Conservation (phyloP, 2,113 vertebrate species). For the Cavia porcellus region DNA sequence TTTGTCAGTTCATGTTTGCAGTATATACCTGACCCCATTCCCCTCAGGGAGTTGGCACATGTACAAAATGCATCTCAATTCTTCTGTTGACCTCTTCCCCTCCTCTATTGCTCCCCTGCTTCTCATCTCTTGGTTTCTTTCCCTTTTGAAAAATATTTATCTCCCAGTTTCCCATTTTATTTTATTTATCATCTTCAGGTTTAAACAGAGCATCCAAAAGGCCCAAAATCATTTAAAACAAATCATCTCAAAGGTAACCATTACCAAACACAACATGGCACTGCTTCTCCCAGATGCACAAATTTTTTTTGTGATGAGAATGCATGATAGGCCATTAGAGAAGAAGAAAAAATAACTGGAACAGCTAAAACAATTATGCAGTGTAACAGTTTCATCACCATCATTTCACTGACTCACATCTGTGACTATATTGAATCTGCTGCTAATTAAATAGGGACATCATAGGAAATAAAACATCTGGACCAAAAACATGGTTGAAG, state of each 20-base stretch:
- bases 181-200: slow-evolving; percentile 16
- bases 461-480: slow-evolving; percentile 80
- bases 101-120: rapidly evolving
- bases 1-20: neutral
- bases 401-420: slow-evolving; percentile 71
- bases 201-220: slow-evolving; percentile 55
- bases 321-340: slow-evolving; percentile 57
- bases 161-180: neutral
- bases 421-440: slow-evolving; percentile 68
- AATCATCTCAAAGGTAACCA: slow-evolving; percentile 59
- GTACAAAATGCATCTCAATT: neutral
- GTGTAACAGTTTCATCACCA: slow-evolving; percentile 68
- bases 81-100: neutral
- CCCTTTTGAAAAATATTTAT: neutral
- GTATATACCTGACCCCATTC: no score
- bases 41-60: neutral
- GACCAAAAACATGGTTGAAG: slow-evolving; percentile 62
- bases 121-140: neutral
- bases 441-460: slow-evolving; percentile 77
- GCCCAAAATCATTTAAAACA: slow-evolving; percentile 61
- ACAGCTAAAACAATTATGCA: slow-evolving; percentile 77
- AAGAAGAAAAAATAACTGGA: slow-evolving; percentile 62
- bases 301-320: slow-evolving; percentile 64
- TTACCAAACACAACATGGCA: slow-evolving; percentile 29
- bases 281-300: slow-evolving; percentile 37